These are phyloP conservation scores for Sinella curviseta DNA, from an alignment of 1,140 invertebrate species.

Conservation along the genomic window DNA sequence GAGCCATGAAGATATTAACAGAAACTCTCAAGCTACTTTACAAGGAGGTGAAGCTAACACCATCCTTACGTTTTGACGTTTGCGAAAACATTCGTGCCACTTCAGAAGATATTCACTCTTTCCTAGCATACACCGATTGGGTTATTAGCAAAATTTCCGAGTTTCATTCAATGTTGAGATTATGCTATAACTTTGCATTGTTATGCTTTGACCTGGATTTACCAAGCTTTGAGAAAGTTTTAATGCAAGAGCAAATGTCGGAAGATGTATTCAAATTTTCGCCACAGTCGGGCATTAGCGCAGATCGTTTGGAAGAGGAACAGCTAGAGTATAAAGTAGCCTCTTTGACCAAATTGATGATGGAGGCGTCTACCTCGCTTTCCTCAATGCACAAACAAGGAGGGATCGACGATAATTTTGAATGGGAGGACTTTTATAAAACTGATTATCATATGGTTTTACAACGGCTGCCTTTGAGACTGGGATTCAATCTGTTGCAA, in stretches of 20 bases:
- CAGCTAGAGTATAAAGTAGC: neutral
- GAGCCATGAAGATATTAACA: neutral
- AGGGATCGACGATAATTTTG: neutral
- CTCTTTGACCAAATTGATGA: neutral
- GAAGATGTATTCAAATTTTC: neutral
- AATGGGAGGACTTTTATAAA: conserved; percentile 28
- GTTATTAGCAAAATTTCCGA: neutral
- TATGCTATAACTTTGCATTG: neutral
- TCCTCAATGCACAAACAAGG: neutral
- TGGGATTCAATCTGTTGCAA: neutral
- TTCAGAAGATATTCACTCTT: neutral
- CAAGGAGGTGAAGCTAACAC: neutral
- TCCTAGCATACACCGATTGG: neutral
- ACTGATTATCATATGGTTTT: conserved; percentile 33
- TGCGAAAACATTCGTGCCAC: neutral
- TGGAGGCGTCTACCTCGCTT: neutral
- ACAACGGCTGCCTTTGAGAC: conserved; percentile 14
- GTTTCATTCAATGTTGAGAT: conserved; percentile 6
- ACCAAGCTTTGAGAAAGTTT: neutral
- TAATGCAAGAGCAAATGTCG: neutral
- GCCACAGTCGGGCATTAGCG: neutral
- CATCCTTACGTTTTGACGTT: neutral
- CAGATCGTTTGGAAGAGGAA: neutral
- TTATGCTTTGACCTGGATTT: conserved; percentile 1
- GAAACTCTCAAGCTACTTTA: neutral